These are phyloP conservation scores for Hypselothyrea guttata DNA, from an alignment of 2,888 invertebrate species.

Conservation along the genomic window DNA sequence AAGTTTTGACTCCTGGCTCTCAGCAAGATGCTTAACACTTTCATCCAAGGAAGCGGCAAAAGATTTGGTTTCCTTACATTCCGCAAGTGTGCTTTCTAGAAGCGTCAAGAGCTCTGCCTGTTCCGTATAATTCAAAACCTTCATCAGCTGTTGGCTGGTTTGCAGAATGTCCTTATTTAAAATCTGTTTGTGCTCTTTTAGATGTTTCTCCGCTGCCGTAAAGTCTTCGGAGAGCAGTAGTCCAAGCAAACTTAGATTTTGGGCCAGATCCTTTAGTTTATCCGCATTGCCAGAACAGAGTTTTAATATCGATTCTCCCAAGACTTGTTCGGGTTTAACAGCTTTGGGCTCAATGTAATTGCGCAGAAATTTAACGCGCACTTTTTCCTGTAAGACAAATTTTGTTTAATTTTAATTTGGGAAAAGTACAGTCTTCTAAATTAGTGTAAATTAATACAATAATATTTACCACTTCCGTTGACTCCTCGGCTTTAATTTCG, in stretches of 20 bases:
- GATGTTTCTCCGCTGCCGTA: conserved; percentile 75
- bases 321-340: conserved; percentile 84
- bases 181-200: conserved; percentile 8
- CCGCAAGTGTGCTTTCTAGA: conserved; percentile 65
- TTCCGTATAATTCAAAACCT: conserved; percentile 15
- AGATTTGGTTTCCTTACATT: conserved; percentile 25
- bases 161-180: conserved; percentile 34
- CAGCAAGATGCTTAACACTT: conserved; percentile 63
- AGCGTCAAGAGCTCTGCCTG: conserved; percentile 55
- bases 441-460: too few relatives aligned
- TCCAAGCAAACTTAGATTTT: conserved; percentile 86
- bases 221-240: conserved; percentile 87
- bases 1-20: conserved; percentile 79
- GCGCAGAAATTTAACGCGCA: conserved; percentile 90
- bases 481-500: conserved; percentile 80
- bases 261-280: conserved; percentile 81
- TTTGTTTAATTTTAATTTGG: neutral
- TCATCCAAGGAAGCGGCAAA: conserved; percentile 79
- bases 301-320: conserved; percentile 44
- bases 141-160: conserved; percentile 15
- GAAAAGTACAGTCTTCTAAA: too few relatives aligned
- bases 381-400: conserved; percentile 83
- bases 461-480: conserved; percentile 57
- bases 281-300: conserved; percentile 17
- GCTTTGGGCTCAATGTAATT: conserved; percentile 95